A percentile compares a stretch with the other conserved stretches of the same genome.
These are phyloP conservation scores for Drosophila subobscura DNA, from an alignment of 1,140 invertebrate genomes.

Conservation along the genomic window DNA sequence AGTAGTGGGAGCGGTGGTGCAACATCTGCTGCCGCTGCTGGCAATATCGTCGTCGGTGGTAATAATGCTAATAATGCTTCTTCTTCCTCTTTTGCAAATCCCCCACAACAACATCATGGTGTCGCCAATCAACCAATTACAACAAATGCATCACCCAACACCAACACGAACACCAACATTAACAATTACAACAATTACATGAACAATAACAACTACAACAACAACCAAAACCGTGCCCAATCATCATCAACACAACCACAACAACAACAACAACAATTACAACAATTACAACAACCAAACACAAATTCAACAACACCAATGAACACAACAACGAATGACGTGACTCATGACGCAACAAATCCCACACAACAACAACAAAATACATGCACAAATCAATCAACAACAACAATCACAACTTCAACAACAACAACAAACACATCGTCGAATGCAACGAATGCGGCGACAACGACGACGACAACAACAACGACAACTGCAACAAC, in stretches of 20 bases:
- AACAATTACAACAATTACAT: constrained; percentile 47
- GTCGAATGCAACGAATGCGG: constrained; percentile 72
- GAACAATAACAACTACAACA: constrained; percentile 54
- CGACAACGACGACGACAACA: constrained; percentile 63
- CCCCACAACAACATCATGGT: constrained; percentile 82
- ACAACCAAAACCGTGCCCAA: constrained; percentile 64
- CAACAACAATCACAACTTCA: constrained; percentile 51
- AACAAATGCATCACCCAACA: constrained; percentile 76
- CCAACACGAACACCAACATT: constrained; percentile 47
- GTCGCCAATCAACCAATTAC: constrained; percentile 63
- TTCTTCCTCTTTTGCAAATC: constrained; percentile 84
- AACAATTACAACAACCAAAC: constrained; percentile 34
- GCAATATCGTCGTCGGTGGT: constrained; percentile 81
- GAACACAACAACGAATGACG: constrained; percentile 65
- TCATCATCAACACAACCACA: constrained; percentile 67
- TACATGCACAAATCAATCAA: constrained; percentile 77
- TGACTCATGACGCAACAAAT: constrained; percentile 65
- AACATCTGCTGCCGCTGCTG: constrained; percentile 75
- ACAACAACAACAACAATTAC: constrained; percentile 58
- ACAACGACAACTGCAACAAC: constrained; percentile 55
- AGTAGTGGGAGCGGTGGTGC: constrained; percentile 81
- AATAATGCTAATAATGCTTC: constrained; percentile 84
- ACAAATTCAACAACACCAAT: constrained; percentile 44
- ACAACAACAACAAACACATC: constrained; percentile 76
- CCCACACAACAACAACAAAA: constrained; percentile 57